phyloP scores from a whole-genome alignment of 1,140 invertebrate genomes.

The Idris sp. region DNA sequence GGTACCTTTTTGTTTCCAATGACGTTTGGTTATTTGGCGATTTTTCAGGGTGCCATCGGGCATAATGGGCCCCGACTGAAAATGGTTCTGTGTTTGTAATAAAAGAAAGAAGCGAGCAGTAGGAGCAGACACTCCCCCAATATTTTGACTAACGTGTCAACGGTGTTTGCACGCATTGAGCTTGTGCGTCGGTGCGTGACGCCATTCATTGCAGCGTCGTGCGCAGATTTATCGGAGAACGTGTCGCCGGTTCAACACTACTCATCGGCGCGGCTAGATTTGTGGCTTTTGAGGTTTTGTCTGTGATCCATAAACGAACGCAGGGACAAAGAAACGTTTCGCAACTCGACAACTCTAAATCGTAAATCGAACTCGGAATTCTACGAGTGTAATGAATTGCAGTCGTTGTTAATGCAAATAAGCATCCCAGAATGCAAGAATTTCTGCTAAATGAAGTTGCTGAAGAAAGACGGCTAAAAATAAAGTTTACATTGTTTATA shows the following conservation, averaged over 20 bases:
- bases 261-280: slow-evolving; percentile 65
- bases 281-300: slow-evolving; percentile 66
- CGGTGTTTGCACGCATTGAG: slow-evolving; percentile 60
- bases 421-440: background rate
- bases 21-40: too few relatives aligned
- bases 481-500: too few relatives aligned
- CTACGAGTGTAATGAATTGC: slow-evolving; percentile 31
- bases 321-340: slow-evolving; percentile 55
- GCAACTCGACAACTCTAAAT: slow-evolving; percentile 53
- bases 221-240: slow-evolving; percentile 65
- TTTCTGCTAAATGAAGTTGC: too few relatives aligned
- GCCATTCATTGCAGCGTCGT: slow-evolving; percentile 60
- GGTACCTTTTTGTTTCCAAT: too few relatives aligned
- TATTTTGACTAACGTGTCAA: slow-evolving; percentile 67
- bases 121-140: slow-evolving; percentile 63
- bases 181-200: slow-evolving; percentile 62
- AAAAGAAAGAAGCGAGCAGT: slow-evolving; percentile 37
- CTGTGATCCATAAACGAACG: slow-evolving; percentile 61
- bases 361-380: slow-evolving; percentile 56
- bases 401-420: slow-evolving; percentile 48
- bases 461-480: too few relatives aligned
- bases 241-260: slow-evolving; percentile 63
- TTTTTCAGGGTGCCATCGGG: too few relatives aligned
- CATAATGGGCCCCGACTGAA: slow-evolving; percentile 21
- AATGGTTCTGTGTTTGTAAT: slow-evolving; percentile 24